These are phyloP conservation scores for Brachionus koreanus DNA, from an alignment of 1,140 invertebrate species.

Conservation along the genomic window DNA sequence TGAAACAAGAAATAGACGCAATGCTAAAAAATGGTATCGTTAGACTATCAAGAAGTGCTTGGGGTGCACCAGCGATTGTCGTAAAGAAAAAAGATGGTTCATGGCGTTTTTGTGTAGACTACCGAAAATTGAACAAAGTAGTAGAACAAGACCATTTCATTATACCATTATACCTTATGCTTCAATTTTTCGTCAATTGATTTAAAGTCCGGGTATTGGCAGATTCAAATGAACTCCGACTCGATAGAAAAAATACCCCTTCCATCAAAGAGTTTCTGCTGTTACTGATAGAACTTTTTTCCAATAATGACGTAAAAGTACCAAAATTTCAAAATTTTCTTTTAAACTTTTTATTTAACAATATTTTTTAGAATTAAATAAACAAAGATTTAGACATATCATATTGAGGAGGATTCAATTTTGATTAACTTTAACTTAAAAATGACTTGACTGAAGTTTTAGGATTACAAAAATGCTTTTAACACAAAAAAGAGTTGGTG, in stretches of 20 bases:
- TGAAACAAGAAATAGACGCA: not conserved
- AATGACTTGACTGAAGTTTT: no score
- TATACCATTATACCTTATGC: not conserved
- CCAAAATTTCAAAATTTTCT: no score
- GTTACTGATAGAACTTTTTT: no score
- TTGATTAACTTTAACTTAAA: no score
- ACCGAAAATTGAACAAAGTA: not conserved
- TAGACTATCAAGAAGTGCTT: slow-evolving; percentile 14
- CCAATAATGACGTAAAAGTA: no score
- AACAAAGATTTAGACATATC: no score
- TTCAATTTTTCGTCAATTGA: not conserved
- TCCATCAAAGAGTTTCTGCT: no score
- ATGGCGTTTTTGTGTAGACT: not conserved
- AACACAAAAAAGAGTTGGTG: no score
- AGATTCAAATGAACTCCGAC: not conserved
- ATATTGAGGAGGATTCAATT: no score
- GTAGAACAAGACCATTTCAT: not conserved
- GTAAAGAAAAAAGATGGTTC: not conserved
- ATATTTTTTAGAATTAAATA: no score
- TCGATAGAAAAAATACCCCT: slow-evolving; percentile 29
- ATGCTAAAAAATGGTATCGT: not conserved
- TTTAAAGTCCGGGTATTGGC: slow-evolving; percentile 29
- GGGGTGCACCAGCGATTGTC: not conserved
- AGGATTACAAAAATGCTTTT: no score
- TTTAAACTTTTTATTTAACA: no score